Evolutionary conservation across 64 coral and sea anemone genomes (phyloP).

Genomic region (Anthopleura sola): DNA sequence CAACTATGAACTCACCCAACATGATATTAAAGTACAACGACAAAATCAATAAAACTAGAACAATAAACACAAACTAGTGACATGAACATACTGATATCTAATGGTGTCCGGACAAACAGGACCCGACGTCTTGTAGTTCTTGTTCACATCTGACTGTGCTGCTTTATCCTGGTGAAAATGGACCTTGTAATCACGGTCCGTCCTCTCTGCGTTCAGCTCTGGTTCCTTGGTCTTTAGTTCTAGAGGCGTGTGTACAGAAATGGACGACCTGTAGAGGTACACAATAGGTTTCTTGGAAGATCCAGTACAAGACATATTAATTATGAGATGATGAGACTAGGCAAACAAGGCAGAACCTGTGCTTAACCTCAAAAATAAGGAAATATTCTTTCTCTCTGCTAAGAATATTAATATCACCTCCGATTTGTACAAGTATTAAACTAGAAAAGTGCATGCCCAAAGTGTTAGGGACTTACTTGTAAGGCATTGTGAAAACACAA

Average conservation of each 20-base stretch:
- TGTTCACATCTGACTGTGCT: slow-evolving; percentile 13
- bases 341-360: neutral
- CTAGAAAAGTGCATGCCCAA: neutral
- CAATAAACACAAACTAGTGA: neutral
- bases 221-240: slow-evolving; percentile 80
- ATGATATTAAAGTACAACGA: neutral
- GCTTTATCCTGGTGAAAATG: slow-evolving; percentile 87
- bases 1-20: neutral
- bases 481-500: neutral
- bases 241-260: slow-evolving; percentile 16
- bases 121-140: slow-evolving; percentile 76
- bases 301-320: neutral
- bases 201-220: slow-evolving; percentile 67
- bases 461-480: neutral
- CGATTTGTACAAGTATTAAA: neutral
- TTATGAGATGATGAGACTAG: neutral
- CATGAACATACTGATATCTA: slow-evolving; percentile 86
- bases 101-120: slow-evolving; percentile 86
- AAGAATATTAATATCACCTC: neutral
- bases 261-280: neutral
- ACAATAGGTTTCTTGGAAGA: neutral
- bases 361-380: neutral
- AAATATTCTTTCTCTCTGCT: neutral
- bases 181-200: slow-evolving; percentile 81
- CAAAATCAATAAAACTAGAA: neutral